Conservation (phyloP, 2,797 vertebrate species). For the Linurgus olivaceus region DNA sequence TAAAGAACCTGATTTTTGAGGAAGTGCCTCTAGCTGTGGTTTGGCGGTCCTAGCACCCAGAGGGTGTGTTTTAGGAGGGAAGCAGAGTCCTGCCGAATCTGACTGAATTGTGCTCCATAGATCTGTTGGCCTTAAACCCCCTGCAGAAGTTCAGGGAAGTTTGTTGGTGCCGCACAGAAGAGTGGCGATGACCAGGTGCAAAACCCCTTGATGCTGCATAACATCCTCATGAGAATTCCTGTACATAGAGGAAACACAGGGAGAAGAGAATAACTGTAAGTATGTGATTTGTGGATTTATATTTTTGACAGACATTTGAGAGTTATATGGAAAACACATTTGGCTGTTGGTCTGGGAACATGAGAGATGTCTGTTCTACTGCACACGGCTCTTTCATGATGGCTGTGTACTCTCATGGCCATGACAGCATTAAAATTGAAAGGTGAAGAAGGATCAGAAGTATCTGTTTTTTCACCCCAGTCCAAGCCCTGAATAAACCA, state of each 20-base stretch:
- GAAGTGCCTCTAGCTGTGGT: neutral
- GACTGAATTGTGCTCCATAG: neutral
- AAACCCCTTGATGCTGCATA: neutral
- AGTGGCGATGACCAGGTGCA: neutral
- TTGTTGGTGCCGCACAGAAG: neutral
- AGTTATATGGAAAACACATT: neutral
- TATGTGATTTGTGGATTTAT: neutral
- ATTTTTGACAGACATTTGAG: neutral
- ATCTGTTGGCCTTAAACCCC: neutral
- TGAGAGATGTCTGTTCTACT: neutral
- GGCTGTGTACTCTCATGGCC: neutral
- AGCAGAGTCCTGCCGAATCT: neutral
- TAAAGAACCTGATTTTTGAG: neutral
- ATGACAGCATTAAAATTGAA: neutral
- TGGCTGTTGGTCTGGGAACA: neutral
- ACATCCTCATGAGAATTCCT: neutral
- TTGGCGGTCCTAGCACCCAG: neutral
- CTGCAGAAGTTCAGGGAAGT: neutral
- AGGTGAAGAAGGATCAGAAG: neutral
- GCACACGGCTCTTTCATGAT: neutral
- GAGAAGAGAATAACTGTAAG: neutral
- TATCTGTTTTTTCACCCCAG: neutral
- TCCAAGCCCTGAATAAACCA: neutral
- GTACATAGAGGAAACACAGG: accelerated
- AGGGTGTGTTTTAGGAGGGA: neutral